Evolutionary conservation across 2,113 vertebrate species (phyloP), one percentile per base, ranked within the genome.

Genomic region (Colossoma macropomum): DNA sequence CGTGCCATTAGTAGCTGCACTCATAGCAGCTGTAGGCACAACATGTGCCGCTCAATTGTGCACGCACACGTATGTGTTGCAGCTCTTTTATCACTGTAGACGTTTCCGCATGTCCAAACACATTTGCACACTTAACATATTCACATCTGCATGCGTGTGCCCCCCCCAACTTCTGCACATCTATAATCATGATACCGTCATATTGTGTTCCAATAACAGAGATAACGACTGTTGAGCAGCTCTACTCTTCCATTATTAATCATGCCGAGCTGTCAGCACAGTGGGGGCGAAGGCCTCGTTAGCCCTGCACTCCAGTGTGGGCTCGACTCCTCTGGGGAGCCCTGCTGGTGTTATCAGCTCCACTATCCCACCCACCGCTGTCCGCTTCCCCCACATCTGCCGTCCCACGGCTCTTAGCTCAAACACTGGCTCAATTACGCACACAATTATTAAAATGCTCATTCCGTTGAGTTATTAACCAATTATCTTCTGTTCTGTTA

Each of bases 281-380:
- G 89, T 85, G 77, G 91, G 91, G 81, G 79, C 68, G 68, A 28
- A 52, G 87, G 90, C 88, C 90, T 93, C 87, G 90, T 94, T 91
- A 91, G 52, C 60, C 85, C 83, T 73, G 82, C 87, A 89, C 86
- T 86, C 83, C 32, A 32, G 83, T 81, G 79, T 81, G 79, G 73
- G 73, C 48, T 54, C 48, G 68, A 41, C 74, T 74, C 68, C 77
- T 59, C 68, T 54, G 66, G 28, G 63, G 70, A 83, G 62, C 82
- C 80, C 68, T 0, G 45, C 82, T 60, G 79, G 48, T 80, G 66
- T 76, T 80, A 83, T 75, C 80, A 63, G 71, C 65, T 28, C 45
- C 81, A 13, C 54, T 19, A 30, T 32, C 76, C 76, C 77, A 65
- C 80, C 63, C 72, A 65, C 52, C 45, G 56, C 63, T 72, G 56